Conservation (phyloP, 1,140 invertebrate species). For the Cataglyphis hispanica region DNA sequence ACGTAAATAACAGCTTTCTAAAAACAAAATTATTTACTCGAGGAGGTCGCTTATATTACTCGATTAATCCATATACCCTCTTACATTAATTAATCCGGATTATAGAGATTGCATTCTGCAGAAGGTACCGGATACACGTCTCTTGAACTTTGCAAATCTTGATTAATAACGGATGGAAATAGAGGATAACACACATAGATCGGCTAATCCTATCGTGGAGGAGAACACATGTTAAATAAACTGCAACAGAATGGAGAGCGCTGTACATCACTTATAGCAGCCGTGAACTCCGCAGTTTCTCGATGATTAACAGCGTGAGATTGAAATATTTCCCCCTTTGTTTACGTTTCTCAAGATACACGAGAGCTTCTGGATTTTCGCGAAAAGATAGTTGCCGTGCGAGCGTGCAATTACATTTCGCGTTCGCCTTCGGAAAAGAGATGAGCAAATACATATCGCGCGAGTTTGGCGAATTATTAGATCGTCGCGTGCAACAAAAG, state of each 20-base stretch:
- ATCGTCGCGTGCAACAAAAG: constrained; percentile 37
- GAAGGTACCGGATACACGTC: constrained; percentile 51
- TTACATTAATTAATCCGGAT: constrained; percentile 58
- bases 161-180: constrained; percentile 50
- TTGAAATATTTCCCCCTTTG: constrained; percentile 42
- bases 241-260: neutral
- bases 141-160: constrained; percentile 47
- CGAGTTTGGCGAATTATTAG: constrained; percentile 36
- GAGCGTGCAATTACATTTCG: no score
- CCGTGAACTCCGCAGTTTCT: constrained; percentile 20
- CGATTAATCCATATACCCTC: constrained; percentile 19
- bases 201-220: constrained; percentile 30
- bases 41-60: neutral
- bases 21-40: constrained; percentile 11
- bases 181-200: constrained; percentile 11
- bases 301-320: constrained; percentile 45
- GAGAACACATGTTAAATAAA: constrained; percentile 55
- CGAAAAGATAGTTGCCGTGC: neutral
- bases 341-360: neutral
- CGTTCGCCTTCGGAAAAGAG: neutral
- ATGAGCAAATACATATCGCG: neutral
- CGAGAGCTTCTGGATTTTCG: constrained; percentile 4
- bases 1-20: neutral
- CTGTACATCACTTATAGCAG: constrained; percentile 31
- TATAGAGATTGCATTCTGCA: constrained; percentile 38